These are phyloP conservation scores for Cavia porcellus DNA, from an alignment of 2,113 vertebrate genomes.

Conservation along the genomic window DNA sequence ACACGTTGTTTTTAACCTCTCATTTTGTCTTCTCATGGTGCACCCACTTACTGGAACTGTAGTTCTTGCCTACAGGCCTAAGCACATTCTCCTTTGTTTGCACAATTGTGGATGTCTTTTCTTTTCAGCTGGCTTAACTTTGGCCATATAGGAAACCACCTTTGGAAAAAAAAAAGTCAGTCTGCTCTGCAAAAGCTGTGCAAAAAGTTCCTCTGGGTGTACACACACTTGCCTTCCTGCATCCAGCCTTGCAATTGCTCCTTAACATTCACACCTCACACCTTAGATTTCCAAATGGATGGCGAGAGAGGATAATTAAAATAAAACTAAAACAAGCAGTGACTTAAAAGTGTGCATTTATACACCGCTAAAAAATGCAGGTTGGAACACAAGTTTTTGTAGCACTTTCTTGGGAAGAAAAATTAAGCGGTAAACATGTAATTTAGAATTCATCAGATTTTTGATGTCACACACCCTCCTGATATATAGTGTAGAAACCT, in stretches of 20 bases:
- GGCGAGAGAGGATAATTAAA: not conserved
- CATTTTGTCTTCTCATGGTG: not conserved
- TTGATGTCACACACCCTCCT: not conserved
- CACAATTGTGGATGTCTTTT: not conserved
- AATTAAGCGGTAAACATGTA: not conserved
- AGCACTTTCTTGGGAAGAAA: conserved; percentile 31
- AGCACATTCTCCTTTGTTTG: not conserved
- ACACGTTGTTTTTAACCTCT: conserved; percentile 30
- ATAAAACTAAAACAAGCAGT: not conserved
- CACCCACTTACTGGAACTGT: not conserved
- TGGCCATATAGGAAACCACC: not conserved
- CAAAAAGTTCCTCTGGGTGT: not conserved
- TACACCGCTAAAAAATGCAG: not conserved
- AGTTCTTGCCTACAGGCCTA: not conserved
- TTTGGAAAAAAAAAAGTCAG: not conserved
- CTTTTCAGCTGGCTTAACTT: not conserved
- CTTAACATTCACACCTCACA: not conserved
- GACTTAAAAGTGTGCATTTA: not conserved
- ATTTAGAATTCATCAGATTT: conserved; percentile 38
- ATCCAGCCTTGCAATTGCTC: not conserved
- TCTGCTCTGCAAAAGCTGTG: not conserved
- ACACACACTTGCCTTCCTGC: not conserved
- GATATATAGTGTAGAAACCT: conserved; percentile 19
- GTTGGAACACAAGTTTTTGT: not conserved
- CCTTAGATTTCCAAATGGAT: conserved; percentile 40